These are phyloP conservation scores for Cryptomyrus ogoouensis DNA, from an alignment of 2,113 vertebrate genomes.

Conservation along the genomic window DNA sequence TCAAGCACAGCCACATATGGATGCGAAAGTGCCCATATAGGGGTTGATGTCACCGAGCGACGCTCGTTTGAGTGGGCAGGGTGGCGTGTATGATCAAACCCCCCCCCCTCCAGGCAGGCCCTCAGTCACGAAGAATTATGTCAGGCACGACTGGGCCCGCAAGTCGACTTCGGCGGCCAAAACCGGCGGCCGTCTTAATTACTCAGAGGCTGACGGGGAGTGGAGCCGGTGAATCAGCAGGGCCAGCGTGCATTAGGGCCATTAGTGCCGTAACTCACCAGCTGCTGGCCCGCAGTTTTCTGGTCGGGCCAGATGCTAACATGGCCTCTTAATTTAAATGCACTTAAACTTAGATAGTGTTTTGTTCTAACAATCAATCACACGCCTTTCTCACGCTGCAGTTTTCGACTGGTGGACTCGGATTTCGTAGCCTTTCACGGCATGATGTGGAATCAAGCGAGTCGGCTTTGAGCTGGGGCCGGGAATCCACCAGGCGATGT, in stretches of 20 bases:
- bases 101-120: background rate
- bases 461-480: background rate
- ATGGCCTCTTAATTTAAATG: constrained; percentile 7
- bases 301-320: background rate
- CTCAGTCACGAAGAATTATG: background rate
- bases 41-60: background rate
- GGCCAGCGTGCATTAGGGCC: background rate
- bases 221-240: background rate
- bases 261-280: constrained; percentile 1
- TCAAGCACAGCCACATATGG: background rate
- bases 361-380: background rate
- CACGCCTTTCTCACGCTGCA: background rate
- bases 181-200: background rate
- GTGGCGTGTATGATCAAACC: background rate
- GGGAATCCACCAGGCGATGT: background rate
- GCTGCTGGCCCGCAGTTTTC: background rate
- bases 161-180: background rate
- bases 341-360: background rate
- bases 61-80: background rate
- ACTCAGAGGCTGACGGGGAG: background rate
- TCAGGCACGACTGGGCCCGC: background rate
- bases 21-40: background rate
- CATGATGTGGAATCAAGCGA: background rate
- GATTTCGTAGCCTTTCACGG: background rate
- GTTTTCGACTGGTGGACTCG: background rate